Evolutionary conservation across 2,797 vertebrate species (phyloP).

Genomic region (Lithobates sylvaticus): DNA sequence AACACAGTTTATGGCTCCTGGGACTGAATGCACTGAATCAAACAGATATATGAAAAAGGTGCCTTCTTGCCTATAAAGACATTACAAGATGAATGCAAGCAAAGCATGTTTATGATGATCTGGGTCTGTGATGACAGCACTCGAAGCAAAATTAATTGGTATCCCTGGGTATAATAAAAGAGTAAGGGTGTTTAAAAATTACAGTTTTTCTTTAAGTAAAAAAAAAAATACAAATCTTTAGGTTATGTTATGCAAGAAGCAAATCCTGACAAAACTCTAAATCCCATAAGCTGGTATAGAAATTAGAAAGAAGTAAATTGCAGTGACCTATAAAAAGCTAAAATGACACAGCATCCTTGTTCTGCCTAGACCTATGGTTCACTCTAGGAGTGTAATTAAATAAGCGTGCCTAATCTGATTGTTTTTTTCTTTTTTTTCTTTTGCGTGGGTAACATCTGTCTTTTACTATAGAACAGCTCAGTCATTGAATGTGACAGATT

Average conservation of each 20-base stretch:
- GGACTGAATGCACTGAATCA: too few relatives aligned
- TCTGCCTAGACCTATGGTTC: constrained; percentile 10
- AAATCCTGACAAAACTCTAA: neutral
- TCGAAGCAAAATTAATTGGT: neutral
- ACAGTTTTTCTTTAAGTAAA: too few relatives aligned
- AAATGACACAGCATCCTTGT: constrained; percentile 43
- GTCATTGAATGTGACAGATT: constrained; percentile 50
- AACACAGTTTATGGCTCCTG: too few relatives aligned
- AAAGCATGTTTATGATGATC: neutral
- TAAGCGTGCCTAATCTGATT: constrained; percentile 52
- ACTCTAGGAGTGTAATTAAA: constrained; percentile 50
- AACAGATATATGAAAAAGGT: too few relatives aligned
- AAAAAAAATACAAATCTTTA: too few relatives aligned
- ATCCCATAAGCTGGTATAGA: neutral
- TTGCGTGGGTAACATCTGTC: constrained; percentile 33
- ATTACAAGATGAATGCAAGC: too few relatives aligned
- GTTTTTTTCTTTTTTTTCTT: neutral
- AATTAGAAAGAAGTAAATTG: constrained; percentile 3
- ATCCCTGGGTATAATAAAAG: too few relatives aligned
- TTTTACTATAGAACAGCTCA: constrained; percentile 49
- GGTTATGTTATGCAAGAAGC: neutral
- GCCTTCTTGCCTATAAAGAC: too few relatives aligned
- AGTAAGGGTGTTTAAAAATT: too few relatives aligned
- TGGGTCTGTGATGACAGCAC: neutral
- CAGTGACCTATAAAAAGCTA: constrained; percentile 14